Evolutionary conservation across 2,888 invertebrate genomes (phyloP).

Genomic region (Euzophera pinguis): DNA sequence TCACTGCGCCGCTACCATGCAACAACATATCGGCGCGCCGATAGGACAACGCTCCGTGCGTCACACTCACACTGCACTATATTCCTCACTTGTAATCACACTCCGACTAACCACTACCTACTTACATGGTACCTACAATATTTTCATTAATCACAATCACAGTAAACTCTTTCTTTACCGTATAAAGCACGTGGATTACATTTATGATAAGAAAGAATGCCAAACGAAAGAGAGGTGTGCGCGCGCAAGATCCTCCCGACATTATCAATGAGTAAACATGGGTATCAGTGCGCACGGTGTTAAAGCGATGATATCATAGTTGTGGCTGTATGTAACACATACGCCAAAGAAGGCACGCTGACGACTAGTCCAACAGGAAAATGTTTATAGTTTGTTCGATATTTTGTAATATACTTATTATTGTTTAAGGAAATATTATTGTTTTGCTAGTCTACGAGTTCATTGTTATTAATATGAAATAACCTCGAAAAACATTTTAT

Average conservation of each 20-base stretch:
- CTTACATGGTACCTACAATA: background rate
- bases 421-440: background rate
- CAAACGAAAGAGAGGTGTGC: conserved; percentile 30
- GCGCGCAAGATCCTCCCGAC: conserved; percentile 45
- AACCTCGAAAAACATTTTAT: no score
- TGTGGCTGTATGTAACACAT: conserved; percentile 3
- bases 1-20: conserved; percentile 57
- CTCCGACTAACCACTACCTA: background rate
- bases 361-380: conserved; percentile 4
- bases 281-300: conserved; percentile 53
- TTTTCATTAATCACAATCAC: background rate
- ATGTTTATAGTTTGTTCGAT: background rate
- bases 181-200: conserved; percentile 41
- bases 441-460: background rate
- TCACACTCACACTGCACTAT: conserved; percentile 42
- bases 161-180: background rate
- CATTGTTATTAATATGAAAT: background rate
- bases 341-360: background rate
- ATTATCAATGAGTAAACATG: conserved; percentile 67
- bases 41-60: conserved; percentile 41
- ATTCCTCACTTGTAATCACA: conserved; percentile 19
- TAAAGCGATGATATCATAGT: conserved; percentile 36
- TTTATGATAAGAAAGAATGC: conserved; percentile 39
- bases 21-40: conserved; percentile 73
- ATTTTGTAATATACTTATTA: background rate